Conservation (phyloP, 2,797 vertebrate genomes). For the Sphenopsis melanotis region DNA sequence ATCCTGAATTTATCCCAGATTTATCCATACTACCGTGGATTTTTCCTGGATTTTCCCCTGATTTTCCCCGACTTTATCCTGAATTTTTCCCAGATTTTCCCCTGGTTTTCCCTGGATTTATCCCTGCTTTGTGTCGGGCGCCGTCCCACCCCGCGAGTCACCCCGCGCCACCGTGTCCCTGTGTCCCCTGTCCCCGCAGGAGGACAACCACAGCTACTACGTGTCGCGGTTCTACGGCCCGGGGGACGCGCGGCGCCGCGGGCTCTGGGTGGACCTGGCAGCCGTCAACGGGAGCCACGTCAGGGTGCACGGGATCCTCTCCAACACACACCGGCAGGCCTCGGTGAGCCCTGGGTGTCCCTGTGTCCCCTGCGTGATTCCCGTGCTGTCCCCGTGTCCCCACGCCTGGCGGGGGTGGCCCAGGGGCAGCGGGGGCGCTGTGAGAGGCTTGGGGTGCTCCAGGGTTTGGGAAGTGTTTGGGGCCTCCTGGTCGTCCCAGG, state of each 20-base stretch:
- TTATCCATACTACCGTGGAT: too few species aligned
- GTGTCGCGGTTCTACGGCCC: slow-evolving; percentile 81
- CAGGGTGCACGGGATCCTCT: slow-evolving; percentile 86
- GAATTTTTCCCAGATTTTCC: not conserved
- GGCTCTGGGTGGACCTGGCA: slow-evolving; percentile 85
- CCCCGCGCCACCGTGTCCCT: not conserved
- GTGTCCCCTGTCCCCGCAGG: slow-evolving; percentile 59
- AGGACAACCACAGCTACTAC: slow-evolving; percentile 88
- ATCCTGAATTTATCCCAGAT: too few species aligned
- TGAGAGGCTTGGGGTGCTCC: not conserved
- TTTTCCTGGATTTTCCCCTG: too few species aligned
- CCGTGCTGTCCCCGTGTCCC: too few species aligned
- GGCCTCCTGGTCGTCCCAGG: accelerated
- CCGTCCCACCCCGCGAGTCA: too few species aligned
- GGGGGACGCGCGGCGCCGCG: slow-evolving; percentile 65
- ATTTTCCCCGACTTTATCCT: too few species aligned
- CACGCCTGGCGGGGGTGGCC: too few species aligned
- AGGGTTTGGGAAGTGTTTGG: not conserved
- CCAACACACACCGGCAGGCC: slow-evolving; percentile 88
- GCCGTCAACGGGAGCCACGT: slow-evolving; percentile 78
- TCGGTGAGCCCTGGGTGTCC: slow-evolving; percentile 75
- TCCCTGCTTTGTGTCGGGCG: accelerated
- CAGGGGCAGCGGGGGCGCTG: not conserved
- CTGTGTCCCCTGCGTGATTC: too few species aligned
- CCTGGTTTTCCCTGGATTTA: not conserved